Base-by-base conservation (phyloP, 2,888 invertebrate species). In the Leptopterna dolabrata region DNA sequence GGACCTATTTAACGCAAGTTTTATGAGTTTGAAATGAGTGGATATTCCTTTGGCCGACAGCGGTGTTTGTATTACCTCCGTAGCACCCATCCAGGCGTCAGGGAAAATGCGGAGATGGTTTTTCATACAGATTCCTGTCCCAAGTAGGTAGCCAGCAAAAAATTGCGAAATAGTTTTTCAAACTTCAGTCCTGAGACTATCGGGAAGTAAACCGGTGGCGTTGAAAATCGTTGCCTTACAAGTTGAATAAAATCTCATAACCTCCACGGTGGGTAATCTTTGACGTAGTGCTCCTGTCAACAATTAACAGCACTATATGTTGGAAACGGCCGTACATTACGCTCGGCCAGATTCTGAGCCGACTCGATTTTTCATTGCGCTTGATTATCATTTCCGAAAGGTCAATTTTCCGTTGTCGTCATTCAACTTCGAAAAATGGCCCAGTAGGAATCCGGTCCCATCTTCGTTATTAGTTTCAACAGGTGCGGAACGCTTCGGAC, bases 351-450 rank as follows among this genome's bases (percentile, higher is more conserved):
- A 73, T 73, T 73, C 73, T 19, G 73, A 41, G 41, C n/a, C 14
- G 73, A 36, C 36, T 36, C 73, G 73, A 73, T 73, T 73, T 36
- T 4, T 73, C 73, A 73, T 73, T 41, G 3, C 7, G 73, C 73
- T 73, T 63, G 36, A 73, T 73, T 73, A 73, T 73, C 30, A n/a
- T 36, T 36, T 19, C 73, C 73, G 30, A 73, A 73, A 73, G 73
- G 73, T 73, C 73, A 73, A 73, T 73, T 73, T 73, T 30, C 73
- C 73, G 63, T 63, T n/a, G 51, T 24, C 63, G 63, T 63, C 24
- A 24, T 63, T 63, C 19, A 27, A 19, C 63, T 63, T 63, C 63
- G 63, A 24, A 63, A 63, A 63, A 63, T 63, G 63, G 24, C 63
- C 24, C 24, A 63, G 24, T 6, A 63, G 63, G 63, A 63, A 63